Evolutionary conservation across 2,113 vertebrate species (phyloP).

Genomic region (Trematocara stigmaticum): DNA sequence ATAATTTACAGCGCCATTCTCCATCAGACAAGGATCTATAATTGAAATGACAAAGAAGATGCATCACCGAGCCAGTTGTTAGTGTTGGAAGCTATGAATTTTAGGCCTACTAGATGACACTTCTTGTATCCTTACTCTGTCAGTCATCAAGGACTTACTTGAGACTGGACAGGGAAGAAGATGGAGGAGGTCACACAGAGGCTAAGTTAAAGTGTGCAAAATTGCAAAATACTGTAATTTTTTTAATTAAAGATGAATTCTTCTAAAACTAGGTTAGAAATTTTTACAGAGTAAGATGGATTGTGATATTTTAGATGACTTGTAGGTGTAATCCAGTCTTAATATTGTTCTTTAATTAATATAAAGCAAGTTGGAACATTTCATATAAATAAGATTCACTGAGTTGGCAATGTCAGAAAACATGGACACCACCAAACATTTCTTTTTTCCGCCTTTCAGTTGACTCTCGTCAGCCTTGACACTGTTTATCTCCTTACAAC

Average conservation of each 20-base stretch:
- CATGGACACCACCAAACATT: not conserved
- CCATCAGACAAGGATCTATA: slow-evolving; percentile 76
- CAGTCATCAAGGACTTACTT: slow-evolving; percentile 45
- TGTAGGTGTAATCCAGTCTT: not conserved
- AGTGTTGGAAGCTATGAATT: slow-evolving; percentile 68
- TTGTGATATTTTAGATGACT: not conserved
- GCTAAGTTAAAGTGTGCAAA: not conserved
- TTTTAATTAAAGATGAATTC: not conserved
- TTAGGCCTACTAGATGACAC: slow-evolving; percentile 39
- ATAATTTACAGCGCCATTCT: slow-evolving; percentile 64
- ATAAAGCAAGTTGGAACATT: not conserved
- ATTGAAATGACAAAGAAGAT: slow-evolving; percentile 83
- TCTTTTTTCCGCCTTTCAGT: not conserved
- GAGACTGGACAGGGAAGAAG: not conserved
- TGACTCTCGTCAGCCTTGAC: not conserved
- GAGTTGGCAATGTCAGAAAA: not conserved
- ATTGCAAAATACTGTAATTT: not conserved
- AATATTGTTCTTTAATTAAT: not conserved
- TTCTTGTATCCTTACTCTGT: slow-evolving; percentile 20
- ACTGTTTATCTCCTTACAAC: not conserved
- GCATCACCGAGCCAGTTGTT: slow-evolving; percentile 64
- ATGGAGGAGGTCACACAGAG: not conserved
- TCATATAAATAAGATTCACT: not conserved
- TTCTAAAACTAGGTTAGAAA: not conserved
- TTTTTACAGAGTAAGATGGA: not conserved